phyloP scores from a whole-genome alignment of 2,113 vertebrate species.

The Eclectus roratus region DNA sequence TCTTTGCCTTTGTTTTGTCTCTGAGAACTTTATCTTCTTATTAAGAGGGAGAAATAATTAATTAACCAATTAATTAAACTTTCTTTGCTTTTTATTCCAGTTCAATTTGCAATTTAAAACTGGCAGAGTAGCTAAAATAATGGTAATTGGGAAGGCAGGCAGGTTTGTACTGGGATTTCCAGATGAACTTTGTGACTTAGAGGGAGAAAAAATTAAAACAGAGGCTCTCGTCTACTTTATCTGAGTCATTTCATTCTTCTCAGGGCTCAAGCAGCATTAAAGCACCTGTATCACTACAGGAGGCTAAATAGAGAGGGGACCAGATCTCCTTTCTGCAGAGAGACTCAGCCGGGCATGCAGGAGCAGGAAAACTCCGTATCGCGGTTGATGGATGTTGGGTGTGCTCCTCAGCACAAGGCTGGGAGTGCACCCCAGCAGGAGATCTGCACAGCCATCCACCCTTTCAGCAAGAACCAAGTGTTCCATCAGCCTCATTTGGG shows the following conservation, averaged over 20 bases:
- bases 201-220: background rate
- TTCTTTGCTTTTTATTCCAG: constrained; percentile 23
- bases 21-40: constrained; percentile 29
- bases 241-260: background rate
- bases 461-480: background rate
- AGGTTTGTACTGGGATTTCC: background rate
- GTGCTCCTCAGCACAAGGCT: background rate
- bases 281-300: background rate
- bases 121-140: constrained; percentile 29
- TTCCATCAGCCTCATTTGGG: background rate
- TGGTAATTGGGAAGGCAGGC: constrained; percentile 38
- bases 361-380: background rate
- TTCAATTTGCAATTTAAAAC: constrained; percentile 35
- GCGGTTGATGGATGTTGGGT: fast-evolving
- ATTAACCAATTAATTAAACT: constrained; percentile 57
- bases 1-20: background rate
- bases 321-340: background rate
- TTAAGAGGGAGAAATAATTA: constrained; percentile 9
- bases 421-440: background rate
- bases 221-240: background rate
- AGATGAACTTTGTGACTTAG: background rate
- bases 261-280: background rate
- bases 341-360: background rate
- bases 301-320: background rate
- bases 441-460: background rate